Conservation (phyloP, 1,140 invertebrate genomes). For the Heliconius hermathena region DNA sequence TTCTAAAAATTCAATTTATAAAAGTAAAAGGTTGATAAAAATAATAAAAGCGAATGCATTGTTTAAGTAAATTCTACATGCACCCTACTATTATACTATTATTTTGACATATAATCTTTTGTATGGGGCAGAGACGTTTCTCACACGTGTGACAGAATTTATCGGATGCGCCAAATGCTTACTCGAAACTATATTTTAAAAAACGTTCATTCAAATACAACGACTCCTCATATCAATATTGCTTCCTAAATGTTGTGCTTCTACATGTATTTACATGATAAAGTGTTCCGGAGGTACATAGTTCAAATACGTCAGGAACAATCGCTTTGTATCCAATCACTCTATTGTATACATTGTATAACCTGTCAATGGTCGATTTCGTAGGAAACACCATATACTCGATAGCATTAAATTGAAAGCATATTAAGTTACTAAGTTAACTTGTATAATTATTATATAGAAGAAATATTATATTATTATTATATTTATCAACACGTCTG, state of each 20-base stretch:
- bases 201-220: too few relatives aligned
- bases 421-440: neutral
- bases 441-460: neutral
- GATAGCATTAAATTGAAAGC: slow-evolving; percentile 21
- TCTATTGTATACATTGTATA: slow-evolving; percentile 29
- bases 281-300: slow-evolving; percentile 14
- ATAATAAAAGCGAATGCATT: too few relatives aligned
- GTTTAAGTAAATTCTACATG: too few relatives aligned
- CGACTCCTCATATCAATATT: neutral
- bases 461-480: neutral
- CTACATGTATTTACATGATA: slow-evolving; percentile 23
- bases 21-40: too few relatives aligned
- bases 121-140: too few relatives aligned
- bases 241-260: neutral
- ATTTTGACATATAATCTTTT: too few relatives aligned
- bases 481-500: neutral
- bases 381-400: slow-evolving; percentile 12
- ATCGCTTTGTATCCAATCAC: slow-evolving; percentile 40
- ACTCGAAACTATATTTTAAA: neutral
- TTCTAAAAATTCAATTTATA: too few relatives aligned
- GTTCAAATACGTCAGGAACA: slow-evolving; percentile 35
- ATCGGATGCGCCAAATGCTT: neutral
- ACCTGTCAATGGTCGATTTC: slow-evolving; percentile 33
- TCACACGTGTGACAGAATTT: too few relatives aligned
- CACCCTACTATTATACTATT: too few relatives aligned